Evolutionary conservation across 2,113 vertebrate genomes (phyloP), one percentile per base, ranked within the genome.

Genomic region (Strix aluco): DNA sequence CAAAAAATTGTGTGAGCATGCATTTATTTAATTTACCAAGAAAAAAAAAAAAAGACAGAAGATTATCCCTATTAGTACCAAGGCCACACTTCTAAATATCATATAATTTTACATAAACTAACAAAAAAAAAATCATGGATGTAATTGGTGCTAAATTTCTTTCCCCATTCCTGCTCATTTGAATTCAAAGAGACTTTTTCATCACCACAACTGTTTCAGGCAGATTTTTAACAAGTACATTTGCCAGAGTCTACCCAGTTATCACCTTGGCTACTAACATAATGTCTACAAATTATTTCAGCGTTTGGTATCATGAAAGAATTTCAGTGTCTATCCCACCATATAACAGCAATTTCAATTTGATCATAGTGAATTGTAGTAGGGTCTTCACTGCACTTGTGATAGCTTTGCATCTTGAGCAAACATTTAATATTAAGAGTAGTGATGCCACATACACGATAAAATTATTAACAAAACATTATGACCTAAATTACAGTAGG

Each of bases 341-440:
- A 1, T 17, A 1, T 4, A 80, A 38, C 54, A 86, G 55, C 1
- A 1, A 70, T 22, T 70, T n/a, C n/a, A 65, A 6, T 18, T 25
- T 40, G 55, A 67, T 51, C 14, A 40, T 1, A 36, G 36, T 3
- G 8, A 80, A 23, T 2, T 46, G 15, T 4, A 81, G 23, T 2
- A 61, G 59, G 15, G n/a, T 30, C 63, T 71, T 75, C 46, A 57
- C 4, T 38, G 40, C 25, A 23, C 63, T 40, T 42, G 11, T 9
- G 51, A 57, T 9, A 77, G 52, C 17, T 86, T 17, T 75, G 40
- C 32, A 42, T 54, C 44, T 52, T 59, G 9, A 72, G 32, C 36
- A 51, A 65, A 27, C 12, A 23, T 44, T 66, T 66, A 66, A 61
- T 21, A 47, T 21, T 47, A 47, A 47, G 4, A 47, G 13, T 42